These are phyloP conservation scores for Neoascia interrupta DNA, from an alignment of 2,888 invertebrate species.

Conservation along the genomic window DNA sequence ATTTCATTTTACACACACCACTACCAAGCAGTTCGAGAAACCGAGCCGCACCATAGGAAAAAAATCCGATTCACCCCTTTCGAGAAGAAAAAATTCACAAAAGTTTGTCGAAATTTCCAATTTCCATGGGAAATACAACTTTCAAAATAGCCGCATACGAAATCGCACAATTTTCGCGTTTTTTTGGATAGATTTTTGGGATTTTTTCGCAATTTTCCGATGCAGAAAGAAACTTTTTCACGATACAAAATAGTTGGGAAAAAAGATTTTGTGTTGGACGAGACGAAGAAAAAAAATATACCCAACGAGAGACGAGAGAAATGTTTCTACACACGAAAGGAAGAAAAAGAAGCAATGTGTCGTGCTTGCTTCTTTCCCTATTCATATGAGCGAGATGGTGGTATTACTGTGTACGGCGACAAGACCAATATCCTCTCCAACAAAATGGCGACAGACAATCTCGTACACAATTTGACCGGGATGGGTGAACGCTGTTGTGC, in stretches of 20 bases:
- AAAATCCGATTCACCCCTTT: conserved; percentile 61
- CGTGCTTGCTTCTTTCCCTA: neutral
- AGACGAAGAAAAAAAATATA: conserved; percentile 50
- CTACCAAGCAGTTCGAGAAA: conserved; percentile 40
- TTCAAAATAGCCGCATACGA: conserved; percentile 1
- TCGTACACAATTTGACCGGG: conserved; percentile 39
- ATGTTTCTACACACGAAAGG: conserved; percentile 50
- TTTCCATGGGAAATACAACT: conserved; percentile 15
- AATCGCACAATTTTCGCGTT: conserved; percentile 22
- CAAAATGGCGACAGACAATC: conserved; percentile 61
- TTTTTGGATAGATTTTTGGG: conserved; percentile 48
- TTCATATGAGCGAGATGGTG: conserved; percentile 33
- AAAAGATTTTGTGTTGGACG: conserved; percentile 63
- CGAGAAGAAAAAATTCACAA: conserved; percentile 29
- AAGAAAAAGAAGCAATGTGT: conserved; percentile 49
- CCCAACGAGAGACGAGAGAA: conserved; percentile 43
- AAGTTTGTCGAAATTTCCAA: conserved; percentile 29
- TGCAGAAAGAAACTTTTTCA: conserved; percentile 64
- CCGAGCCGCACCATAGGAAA: conserved; percentile 52
- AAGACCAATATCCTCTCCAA: conserved; percentile 45
- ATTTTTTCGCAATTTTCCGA: conserved; percentile 32
- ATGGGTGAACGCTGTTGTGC: conserved; percentile 26
- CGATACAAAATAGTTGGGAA: conserved; percentile 67
- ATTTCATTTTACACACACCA: conserved; percentile 56
- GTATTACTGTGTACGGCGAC: conserved; percentile 6